Evolutionary conservation across 2,888 invertebrate species (phyloP), one percentile per base, ranked within the genome.

Genomic region (Torymus texanus): DNA sequence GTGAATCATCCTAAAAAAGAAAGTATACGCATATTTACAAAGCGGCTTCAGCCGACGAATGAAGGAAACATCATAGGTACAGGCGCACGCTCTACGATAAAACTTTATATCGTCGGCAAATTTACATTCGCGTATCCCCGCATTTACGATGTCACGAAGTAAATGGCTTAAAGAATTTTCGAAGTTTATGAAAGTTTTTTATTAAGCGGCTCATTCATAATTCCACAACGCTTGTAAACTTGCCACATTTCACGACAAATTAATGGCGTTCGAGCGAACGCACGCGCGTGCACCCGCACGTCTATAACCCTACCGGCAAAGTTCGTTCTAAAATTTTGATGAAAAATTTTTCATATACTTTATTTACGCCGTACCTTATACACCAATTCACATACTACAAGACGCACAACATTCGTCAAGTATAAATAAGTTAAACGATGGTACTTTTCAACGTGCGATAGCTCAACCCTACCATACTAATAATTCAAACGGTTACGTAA

Each of bases 41-140:
- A 5, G 41, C 41, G 10, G 10, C 8, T 41, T 41, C 8, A 41
- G 13, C 24, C 14, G 21, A 13, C 11, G 29, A 62, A 62, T 62
- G 16, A 56, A 56, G n/a, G 1, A 55, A 55, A 62, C 21, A 62
- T 41, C 16, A 5, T 24, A 29, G 29, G 29, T n/a, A 16, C 58
- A n/a, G 2, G 59, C 14, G 18, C 18, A 41, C n/a, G 10, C 55
- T 10, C 24, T 50, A 59, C 16, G 41, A 59, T 16, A 50, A 29
- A 70, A 70, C 16, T 70, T 70, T 70, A 70, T 70, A 41, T 70
- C 70, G 16, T 58, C 50, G 8, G 61, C 51, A 71, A 59, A 61
- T 70, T 70, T 70, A 50, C 71, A 71, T 71, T 14, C 61, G 4
- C 51, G 21, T 12, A 24, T 72, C 72, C 24, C 12, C 24, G 51